Evolutionary conservation across 2,888 invertebrate genomes (phyloP).

Genomic region (Zeuzera pyrina): DNA sequence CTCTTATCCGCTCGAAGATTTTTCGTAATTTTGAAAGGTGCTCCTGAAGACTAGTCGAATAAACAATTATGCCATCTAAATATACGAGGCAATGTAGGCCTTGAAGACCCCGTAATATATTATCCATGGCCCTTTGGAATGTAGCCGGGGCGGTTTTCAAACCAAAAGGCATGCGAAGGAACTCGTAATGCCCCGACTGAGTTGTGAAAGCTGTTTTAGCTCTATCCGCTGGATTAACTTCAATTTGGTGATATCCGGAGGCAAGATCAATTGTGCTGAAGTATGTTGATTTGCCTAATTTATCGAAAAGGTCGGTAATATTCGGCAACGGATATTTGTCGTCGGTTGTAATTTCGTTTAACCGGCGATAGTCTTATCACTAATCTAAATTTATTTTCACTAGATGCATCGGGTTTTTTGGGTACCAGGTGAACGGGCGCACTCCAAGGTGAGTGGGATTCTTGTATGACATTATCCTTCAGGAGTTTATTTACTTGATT

Average conservation of each 20-base stretch:
- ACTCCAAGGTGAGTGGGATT: conserved; percentile 17
- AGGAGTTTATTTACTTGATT: no score
- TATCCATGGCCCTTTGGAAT: neutral
- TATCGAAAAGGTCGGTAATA: neutral
- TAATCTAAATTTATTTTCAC: conserved; percentile 14
- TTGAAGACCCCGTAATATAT: neutral
- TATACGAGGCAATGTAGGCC: neutral
- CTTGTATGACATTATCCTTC: conserved; percentile 14
- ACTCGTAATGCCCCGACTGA: conserved; percentile 15
- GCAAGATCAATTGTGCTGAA: neutral
- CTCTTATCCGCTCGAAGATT: neutral
- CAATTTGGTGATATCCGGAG: neutral
- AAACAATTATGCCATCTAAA: neutral
- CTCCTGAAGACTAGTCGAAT: neutral
- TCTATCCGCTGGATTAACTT: neutral
- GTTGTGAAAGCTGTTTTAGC: conserved; percentile 16
- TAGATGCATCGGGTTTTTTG: conserved; percentile 15
- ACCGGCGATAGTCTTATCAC: neutral
- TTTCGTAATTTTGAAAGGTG: neutral
- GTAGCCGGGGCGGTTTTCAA: neutral
- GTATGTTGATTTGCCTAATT: neutral
- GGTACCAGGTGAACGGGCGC: conserved; percentile 21
- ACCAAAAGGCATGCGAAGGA: conserved; percentile 17
- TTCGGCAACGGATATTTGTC: no score
- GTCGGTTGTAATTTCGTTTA: neutral